Percentiles rank a stretch among this genome's conserved stretches.
These are phyloP conservation scores for Eupeodes latifasciatus DNA, from an alignment of 2,888 invertebrate genomes.

Conservation along the genomic window DNA sequence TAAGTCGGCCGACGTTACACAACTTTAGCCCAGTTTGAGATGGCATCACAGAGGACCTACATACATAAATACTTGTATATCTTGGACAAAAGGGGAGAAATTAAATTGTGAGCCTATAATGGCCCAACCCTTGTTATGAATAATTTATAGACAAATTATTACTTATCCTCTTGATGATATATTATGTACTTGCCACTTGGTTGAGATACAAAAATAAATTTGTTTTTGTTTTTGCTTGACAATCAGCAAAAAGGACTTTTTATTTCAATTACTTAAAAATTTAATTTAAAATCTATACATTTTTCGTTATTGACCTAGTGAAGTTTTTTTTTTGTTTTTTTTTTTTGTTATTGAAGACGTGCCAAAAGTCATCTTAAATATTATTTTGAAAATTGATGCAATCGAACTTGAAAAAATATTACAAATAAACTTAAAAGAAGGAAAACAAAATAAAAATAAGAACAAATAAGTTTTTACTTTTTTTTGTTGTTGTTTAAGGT, in stretches of 20 bases:
- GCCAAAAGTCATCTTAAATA: conserved; percentile 3
- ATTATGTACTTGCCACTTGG: neutral
- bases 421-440: neutral
- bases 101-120: conserved; percentile 4
- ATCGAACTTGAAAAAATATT: neutral
- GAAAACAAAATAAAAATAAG: neutral
- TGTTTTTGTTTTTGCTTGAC: neutral
- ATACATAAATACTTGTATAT: too few relatives aligned
- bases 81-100: neutral
- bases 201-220: too few relatives aligned
- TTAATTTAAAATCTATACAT: conserved; percentile 9
- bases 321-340: neutral
- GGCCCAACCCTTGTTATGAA: neutral
- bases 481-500: neutral
- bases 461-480: neutral
- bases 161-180: neutral
- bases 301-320: neutral
- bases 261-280: conserved; percentile 8
- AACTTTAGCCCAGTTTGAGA: neutral
- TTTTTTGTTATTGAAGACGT: neutral
- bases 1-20: neutral
- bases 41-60: too few relatives aligned
- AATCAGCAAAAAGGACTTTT: neutral
- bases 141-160: neutral
- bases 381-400: neutral